Conservation (phyloP, 2,797 vertebrate species). For the Pristis pectinata region DNA sequence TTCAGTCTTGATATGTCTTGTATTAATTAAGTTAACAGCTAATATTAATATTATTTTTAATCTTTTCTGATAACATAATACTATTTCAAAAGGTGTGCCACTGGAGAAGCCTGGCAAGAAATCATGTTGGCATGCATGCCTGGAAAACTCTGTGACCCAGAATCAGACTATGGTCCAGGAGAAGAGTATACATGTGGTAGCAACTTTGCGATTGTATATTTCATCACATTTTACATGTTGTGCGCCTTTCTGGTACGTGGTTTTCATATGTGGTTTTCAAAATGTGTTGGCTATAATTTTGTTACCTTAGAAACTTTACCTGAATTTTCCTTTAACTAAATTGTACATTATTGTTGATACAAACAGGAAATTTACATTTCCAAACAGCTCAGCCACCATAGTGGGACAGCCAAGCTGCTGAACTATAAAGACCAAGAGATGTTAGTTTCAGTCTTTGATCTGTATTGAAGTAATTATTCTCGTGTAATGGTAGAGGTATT, state of each 20-base stretch:
- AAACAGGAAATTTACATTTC: neutral
- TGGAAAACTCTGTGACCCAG: conserved; percentile 87
- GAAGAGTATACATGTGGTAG: conserved; percentile 92
- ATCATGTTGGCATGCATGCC: conserved; percentile 95
- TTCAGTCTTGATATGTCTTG: neutral
- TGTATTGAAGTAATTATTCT: neutral
- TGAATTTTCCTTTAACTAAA: neutral
- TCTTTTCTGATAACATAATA: neutral
- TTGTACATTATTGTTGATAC: neutral
- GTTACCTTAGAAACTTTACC: neutral
- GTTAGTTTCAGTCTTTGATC: neutral
- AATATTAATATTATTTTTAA: too few species aligned
- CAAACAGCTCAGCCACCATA: neutral
- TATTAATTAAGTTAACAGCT: neutral
- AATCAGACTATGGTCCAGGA: conserved; percentile 82
- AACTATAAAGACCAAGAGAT: neutral
- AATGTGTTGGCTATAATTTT: neutral
- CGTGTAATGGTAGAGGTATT: neutral
- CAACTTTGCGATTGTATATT: conserved; percentile 93
- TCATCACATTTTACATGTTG: conserved; percentile 98
- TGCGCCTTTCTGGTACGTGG: conserved; percentile 88
- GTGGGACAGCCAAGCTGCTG: neutral
- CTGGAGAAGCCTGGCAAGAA: conserved; percentile 96
- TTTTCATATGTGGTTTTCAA: neutral
- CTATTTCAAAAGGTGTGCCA: conserved; percentile 74